Base-by-base conservation (phyloP, 2,113 vertebrate species). In the Dicerorhinus sumatrensis region DNA sequence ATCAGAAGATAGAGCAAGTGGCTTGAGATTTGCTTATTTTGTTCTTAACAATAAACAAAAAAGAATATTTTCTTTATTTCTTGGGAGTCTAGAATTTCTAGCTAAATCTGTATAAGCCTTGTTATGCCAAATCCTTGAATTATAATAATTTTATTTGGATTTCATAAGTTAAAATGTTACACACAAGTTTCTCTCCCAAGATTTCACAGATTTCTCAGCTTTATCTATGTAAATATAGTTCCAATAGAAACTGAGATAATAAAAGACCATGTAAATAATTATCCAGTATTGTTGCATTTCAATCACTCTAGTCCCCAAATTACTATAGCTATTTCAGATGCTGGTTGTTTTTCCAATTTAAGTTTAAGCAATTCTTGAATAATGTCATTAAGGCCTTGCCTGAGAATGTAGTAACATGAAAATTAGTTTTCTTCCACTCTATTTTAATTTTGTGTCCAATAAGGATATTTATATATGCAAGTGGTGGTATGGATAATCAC, bases 401-500 rank as follows among this genome's bases (percentile, higher is more conserved):
- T 96, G n/a, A 95, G 62, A 97, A 65, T 84, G 10, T 62, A 77
- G 31, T 90, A 80, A 93, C 36, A 76, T 62, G 86, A 93, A 89
- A 88, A 93, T 93, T 93, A 67, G 80, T 90, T 98, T 97, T 96
- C 69, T 91, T 94, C 76, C 18, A 80, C 79, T 97, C 92, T 69
- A 88, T 96, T 96, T 97, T 76, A 89, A 89, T 82, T 92, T 93
- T 89, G 65, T 85, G 39, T 87, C 80, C 73, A 73, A 29, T 69
- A 93, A 93, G 23, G 85, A 95, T 89, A 79, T 80, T 83, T 92
- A 91, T 88, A 87, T 62, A 58, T 73, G 63, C 17, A 93, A 86
- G 46, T 16, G 3, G 16, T 73, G 42, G 65, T 93, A 58, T 21
- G 46, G 69, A 85, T 91, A 79, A 79, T 81, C 86, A 51, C 73